Evolutionary conservation across 2,888 invertebrate genomes (phyloP).

Genomic region (Tetrapedia diversipes): DNA sequence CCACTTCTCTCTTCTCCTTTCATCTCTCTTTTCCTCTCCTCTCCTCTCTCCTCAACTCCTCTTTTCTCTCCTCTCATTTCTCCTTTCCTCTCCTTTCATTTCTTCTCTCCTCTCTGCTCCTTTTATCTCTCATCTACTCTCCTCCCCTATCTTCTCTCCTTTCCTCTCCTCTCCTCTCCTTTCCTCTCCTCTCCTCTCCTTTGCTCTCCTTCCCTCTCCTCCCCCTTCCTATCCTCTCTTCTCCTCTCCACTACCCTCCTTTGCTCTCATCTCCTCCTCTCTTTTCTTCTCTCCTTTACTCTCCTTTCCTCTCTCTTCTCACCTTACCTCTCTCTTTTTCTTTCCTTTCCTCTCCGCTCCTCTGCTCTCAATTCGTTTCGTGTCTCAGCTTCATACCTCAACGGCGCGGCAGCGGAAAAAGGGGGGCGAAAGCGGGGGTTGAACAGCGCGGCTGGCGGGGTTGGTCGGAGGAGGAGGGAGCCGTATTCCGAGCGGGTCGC

Average conservation of each 20-base stretch:
- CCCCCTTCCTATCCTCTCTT: not conserved
- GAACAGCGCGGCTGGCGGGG: conserved; percentile 23
- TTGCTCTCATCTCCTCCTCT: conserved; percentile 3
- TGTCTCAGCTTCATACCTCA: conserved; percentile 37
- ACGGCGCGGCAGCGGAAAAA: conserved; percentile 20
- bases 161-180: too few relatives aligned
- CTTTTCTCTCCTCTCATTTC: not conserved
- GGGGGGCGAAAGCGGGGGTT: conserved; percentile 29
- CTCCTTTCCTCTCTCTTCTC: not conserved
- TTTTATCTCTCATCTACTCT: not conserved
- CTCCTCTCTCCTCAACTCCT: too few relatives aligned
- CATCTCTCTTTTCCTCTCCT: too few relatives aligned
- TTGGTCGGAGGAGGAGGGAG: conserved; percentile 64
- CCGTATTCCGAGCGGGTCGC: conserved; percentile 78
- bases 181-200: conserved; percentile 6
- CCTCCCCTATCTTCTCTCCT: not conserved
- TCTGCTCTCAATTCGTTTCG: conserved; percentile 9
- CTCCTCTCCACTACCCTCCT: conserved; percentile 3
- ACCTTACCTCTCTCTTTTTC: too few relatives aligned
- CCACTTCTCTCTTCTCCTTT: not conserved
- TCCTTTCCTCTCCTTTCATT: conserved; percentile 17
- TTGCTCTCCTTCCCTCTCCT: conserved; percentile 3
- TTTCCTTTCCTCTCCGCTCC: conserved; percentile 3
- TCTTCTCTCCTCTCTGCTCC: conserved; percentile 3
- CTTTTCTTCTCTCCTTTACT: not conserved